phyloP scores from a whole-genome alignment of 2,888 invertebrate species.

The Stenchaetothrips biformis region DNA sequence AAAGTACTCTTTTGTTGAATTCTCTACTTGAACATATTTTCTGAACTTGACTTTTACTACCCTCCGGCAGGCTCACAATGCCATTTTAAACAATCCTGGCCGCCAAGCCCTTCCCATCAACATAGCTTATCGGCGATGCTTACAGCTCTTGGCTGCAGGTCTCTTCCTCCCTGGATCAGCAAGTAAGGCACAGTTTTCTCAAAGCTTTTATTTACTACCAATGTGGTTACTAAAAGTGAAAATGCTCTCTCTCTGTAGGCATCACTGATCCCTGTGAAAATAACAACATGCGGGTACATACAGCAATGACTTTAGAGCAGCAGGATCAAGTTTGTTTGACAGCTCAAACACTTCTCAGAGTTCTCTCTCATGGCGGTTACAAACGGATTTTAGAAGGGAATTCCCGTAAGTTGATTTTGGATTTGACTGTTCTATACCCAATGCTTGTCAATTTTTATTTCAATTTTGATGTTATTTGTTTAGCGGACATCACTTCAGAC shows the following conservation, averaged over 20 bases:
- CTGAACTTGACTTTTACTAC: slow-evolving; percentile 17
- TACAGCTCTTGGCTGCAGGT: slow-evolving; percentile 89
- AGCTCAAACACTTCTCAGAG: slow-evolving; percentile 86
- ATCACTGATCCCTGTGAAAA: slow-evolving; percentile 93
- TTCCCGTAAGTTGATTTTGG: slow-evolving; percentile 45
- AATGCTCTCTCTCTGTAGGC: slow-evolving; percentile 42
- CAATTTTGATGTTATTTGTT: slow-evolving; percentile 29
- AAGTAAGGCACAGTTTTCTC: slow-evolving; percentile 46
- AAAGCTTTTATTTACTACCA: background rate
- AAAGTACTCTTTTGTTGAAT: background rate
- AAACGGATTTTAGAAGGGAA: slow-evolving; percentile 74
- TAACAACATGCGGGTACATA: slow-evolving; percentile 82
- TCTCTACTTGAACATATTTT: background rate
- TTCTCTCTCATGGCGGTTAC: slow-evolving; percentile 89
- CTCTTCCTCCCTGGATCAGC: slow-evolving; percentile 91
- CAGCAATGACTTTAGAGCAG: slow-evolving; percentile 82
- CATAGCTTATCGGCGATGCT: slow-evolving; percentile 82
- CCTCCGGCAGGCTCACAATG: slow-evolving; percentile 71
- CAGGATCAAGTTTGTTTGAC: slow-evolving; percentile 91
- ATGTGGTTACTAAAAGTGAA: background rate
- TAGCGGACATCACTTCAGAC: slow-evolving; percentile 66
- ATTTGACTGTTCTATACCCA: background rate
- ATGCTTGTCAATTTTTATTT: background rate
- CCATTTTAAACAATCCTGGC: slow-evolving; percentile 93
- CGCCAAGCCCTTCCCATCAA: slow-evolving; percentile 89